Base-by-base conservation (phyloP, 2,797 vertebrate genomes). In the Chaetophractus vellerosus region DNA sequence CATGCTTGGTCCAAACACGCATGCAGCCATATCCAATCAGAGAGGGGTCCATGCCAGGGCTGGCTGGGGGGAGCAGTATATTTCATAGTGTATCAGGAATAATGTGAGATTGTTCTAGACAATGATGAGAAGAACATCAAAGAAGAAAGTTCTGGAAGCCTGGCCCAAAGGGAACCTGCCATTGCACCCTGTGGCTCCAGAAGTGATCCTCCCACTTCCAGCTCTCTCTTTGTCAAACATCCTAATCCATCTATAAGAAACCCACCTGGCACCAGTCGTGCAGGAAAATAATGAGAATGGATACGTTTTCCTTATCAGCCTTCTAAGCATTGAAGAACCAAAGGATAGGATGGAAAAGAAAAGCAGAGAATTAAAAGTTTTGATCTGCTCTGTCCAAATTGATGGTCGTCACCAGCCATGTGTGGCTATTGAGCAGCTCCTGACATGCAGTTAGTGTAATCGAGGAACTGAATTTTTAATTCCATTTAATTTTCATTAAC, bases 111-210 rank as follows among this genome's bases (percentile, higher is more conserved):
- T 95, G 94, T 19, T 96, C 88, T 92, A 84, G 66, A 55, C 78
- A 82, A n/a, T n/a, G 69, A 81, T 90, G 94, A 98, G 97, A 89
- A 98, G 97, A 89, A 98, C 94, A 97, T 97, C 95, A 96, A 88
- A 69, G 50, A 94, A 96, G 8, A 61, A 94, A 90, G 69, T 74
- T 36, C 31, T 48, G 14, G 26, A 90, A 78, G 15, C 15, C 63
- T 76, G 90, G 63, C 55, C 66, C 9, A 79, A 82, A 91, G 50
- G 55, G 38, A 81, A 90, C 41, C 50, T 92, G 68, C 24, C 76
- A 90, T 68, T 88, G 41, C 18, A 64, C 78, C 83, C 15, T 71
- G 64, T 89, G 81, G 68, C 41, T 90, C 38, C n/a, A 80, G 48
- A 41, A 85, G n/a, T 48, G 41, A 87, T 68, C 21, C 11, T 23